phyloP scores from a whole-genome alignment of 2,113 vertebrate genomes.

The Dicaeum eximium region DNA sequence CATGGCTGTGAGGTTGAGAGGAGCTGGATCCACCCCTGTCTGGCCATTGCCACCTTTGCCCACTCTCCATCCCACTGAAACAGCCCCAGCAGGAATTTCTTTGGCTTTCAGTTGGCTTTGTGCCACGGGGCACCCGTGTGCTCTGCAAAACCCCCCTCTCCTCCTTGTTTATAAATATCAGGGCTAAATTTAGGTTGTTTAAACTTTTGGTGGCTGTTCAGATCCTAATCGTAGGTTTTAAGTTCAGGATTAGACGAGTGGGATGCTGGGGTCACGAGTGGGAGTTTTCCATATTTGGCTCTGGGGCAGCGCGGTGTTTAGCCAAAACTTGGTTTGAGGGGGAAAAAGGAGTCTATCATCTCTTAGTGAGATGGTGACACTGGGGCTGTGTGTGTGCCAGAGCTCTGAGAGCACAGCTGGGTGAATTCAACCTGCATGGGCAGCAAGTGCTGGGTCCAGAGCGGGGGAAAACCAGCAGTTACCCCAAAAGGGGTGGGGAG shows the following conservation, averaged over 20 bases:
- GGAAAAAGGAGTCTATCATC: background rate
- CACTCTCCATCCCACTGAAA: rapidly evolving
- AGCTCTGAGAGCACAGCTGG: background rate
- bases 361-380: background rate
- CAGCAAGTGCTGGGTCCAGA: background rate
- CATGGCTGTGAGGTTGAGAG: background rate
- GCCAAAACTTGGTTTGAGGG: background rate
- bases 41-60: background rate
- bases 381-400: background rate
- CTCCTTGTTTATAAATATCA: conserved; percentile 43
- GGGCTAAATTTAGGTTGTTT: conserved; percentile 54
- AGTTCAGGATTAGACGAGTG: background rate
- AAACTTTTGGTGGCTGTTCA: conserved; percentile 42
- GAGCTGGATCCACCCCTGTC: background rate
- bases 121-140: background rate
- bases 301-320: background rate
- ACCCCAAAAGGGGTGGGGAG: background rate
- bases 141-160: background rate
- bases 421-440: background rate
- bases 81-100: background rate
- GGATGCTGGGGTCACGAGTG: background rate
- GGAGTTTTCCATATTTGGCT: conserved; percentile 25
- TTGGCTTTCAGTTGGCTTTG: background rate
- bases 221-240: conserved; percentile 45
- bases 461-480: rapidly evolving